These are phyloP conservation scores for Mohoua ochrocephala DNA, from an alignment of 2,113 vertebrate species.

Conservation along the genomic window DNA sequence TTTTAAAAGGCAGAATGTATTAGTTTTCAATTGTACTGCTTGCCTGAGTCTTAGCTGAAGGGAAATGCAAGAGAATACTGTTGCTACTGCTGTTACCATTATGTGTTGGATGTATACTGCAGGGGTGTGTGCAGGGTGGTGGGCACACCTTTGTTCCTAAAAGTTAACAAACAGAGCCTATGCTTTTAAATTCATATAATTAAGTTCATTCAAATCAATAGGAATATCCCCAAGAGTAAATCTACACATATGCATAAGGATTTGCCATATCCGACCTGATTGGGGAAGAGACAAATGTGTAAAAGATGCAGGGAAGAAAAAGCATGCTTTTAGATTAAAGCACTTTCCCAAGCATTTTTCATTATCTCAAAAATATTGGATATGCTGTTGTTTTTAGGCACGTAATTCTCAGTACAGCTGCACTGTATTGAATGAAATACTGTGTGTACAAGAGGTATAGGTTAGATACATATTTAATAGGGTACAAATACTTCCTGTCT, in stretches of 20 bases:
- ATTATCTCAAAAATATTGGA: background rate
- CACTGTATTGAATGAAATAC: background rate
- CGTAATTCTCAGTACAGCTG: background rate
- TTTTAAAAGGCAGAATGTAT: background rate
- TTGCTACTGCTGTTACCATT: background rate
- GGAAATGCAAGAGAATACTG: background rate
- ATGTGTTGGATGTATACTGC: background rate
- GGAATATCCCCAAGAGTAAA: background rate
- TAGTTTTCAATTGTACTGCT: background rate
- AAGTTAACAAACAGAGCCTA: background rate
- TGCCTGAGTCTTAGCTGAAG: background rate
- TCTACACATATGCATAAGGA: background rate
- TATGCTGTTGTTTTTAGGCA: background rate
- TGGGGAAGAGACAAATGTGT: background rate
- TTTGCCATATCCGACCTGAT: background rate
- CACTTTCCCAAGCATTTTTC: background rate
- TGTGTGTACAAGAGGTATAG: background rate
- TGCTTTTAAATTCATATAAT: background rate
- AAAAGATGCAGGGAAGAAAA: background rate
- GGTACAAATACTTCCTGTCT: background rate
- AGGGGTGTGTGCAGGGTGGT: background rate
- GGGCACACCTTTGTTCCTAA: background rate
- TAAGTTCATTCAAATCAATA: background rate
- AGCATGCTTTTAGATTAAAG: background rate
- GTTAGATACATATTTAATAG: background rate